Evolutionary conservation across 2,888 invertebrate species (phyloP).

Genomic region (Tuta absoluta): DNA sequence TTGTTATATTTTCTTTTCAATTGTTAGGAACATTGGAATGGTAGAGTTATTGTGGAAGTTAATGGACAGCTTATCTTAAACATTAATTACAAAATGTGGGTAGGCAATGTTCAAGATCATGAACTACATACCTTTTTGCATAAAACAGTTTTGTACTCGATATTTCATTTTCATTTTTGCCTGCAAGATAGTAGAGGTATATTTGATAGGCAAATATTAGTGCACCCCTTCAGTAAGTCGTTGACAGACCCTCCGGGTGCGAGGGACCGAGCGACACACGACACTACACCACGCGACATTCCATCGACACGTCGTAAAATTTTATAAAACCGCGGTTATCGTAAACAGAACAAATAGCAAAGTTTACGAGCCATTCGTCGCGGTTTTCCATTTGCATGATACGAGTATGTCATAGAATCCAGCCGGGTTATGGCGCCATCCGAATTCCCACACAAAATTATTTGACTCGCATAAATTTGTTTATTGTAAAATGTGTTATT

Average conservation of each 20-base stretch:
- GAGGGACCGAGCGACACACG: neutral
- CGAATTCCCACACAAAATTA: conserved; percentile 51
- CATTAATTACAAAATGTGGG: conserved; percentile 27
- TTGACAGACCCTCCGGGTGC: neutral
- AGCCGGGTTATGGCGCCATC: conserved; percentile 47
- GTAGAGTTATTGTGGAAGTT: conserved; percentile 25
- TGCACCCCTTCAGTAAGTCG: conserved; percentile 2
- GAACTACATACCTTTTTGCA: conserved; percentile 7
- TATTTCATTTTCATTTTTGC: neutral
- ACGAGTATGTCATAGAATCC: conserved; percentile 57
- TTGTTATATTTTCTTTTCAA: conserved; percentile 60
- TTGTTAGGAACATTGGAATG: conserved; percentile 49
- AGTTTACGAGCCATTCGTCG: conserved; percentile 74
- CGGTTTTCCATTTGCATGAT: conserved; percentile 75
- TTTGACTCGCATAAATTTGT: conserved; percentile 41
- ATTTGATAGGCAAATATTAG: conserved; percentile 1
- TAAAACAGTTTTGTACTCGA: neutral
- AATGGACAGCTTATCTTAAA: conserved; percentile 29
- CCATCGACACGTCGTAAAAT: conserved; percentile 52
- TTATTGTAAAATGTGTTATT: conserved; percentile 41
- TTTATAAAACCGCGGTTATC: conserved; percentile 75
- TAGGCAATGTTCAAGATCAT: conserved; percentile 21
- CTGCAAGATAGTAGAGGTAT: neutral
- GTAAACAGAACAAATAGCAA: conserved; percentile 77
- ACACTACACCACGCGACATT: conserved; percentile 37